phyloP scores from a whole-genome alignment of 2,797 vertebrate genomes.

The Lepus oiostolus region DNA sequence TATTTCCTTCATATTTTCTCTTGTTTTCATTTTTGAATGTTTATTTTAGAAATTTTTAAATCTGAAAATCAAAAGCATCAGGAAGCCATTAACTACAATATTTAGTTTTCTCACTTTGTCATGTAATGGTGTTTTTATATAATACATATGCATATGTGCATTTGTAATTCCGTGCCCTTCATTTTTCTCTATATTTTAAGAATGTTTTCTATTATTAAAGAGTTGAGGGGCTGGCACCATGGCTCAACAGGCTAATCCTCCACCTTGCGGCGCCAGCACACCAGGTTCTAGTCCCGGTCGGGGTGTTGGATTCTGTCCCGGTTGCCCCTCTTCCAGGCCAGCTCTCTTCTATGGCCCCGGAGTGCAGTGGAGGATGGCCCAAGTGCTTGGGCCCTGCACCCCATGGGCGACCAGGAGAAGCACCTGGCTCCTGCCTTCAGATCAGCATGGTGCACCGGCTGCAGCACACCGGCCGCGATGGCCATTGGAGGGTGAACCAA shows the following conservation, averaged over 20 bases:
- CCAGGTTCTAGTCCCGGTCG: too few relatives aligned
- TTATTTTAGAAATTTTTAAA: neutral
- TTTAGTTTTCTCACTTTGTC: neutral
- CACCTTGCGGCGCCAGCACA: too few relatives aligned
- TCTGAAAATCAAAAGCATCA: neutral
- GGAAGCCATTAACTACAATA: neutral
- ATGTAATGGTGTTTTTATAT: neutral
- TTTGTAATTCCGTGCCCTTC: neutral
- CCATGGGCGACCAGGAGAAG: too few relatives aligned
- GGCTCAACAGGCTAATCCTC: too few relatives aligned
- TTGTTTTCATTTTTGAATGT: neutral
- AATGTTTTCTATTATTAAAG: neutral
- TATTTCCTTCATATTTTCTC: neutral
- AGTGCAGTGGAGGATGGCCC: too few relatives aligned
- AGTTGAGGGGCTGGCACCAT: neutral
- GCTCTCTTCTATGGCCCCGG: too few relatives aligned
- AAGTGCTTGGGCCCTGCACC: too few relatives aligned
- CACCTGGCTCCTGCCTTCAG: too few relatives aligned
- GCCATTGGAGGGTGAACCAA: too few relatives aligned
- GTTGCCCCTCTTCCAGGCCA: too few relatives aligned
- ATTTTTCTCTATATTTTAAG: neutral
- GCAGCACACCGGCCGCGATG: accelerated
- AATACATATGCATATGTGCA: neutral
- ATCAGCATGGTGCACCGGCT: too few relatives aligned
- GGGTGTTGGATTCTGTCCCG: too few relatives aligned